phyloP scores from a whole-genome alignment of 2,888 invertebrate genomes.

The Drosophila koepferae region DNA sequence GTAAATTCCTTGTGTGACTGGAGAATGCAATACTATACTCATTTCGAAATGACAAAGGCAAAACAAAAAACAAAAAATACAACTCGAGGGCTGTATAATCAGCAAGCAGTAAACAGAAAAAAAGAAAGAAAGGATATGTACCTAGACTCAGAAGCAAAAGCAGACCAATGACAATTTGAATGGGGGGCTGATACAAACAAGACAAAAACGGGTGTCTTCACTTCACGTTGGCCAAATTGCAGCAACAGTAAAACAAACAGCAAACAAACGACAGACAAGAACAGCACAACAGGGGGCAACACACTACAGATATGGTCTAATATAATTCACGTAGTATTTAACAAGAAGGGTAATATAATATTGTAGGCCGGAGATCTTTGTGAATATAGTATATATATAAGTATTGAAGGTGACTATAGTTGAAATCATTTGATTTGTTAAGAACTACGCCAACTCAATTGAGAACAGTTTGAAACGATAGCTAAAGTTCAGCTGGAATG shows the following conservation, averaged over 20 bases:
- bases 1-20: conserved; percentile 25
- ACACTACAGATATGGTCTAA: conserved; percentile 14
- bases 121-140: conserved; percentile 51
- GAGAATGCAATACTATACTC: conserved; percentile 41
- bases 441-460: conserved; percentile 39
- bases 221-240: conserved; percentile 14
- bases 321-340: conserved; percentile 45
- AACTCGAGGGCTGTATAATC: too few relatives aligned
- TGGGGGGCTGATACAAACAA: too few relatives aligned
- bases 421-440: conserved; percentile 29
- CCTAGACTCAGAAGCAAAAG: conserved; percentile 51
- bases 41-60: conserved; percentile 25
- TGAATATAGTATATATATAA: too few relatives aligned
- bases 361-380: too few relatives aligned
- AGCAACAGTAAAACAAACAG: conserved; percentile 37
- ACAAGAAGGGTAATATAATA: conserved; percentile 22
- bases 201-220: too few relatives aligned
- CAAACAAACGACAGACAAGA: conserved; percentile 22
- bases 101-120: too few relatives aligned
- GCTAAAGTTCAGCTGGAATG: conserved; percentile 16
- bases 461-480: conserved; percentile 28
- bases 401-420: too few relatives aligned
- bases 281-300: conserved; percentile 3
- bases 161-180: conserved; percentile 52
- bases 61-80: conserved; percentile 13